Conservation (phyloP, 2,797 vertebrate genomes). For the Helostoma temminkii region DNA sequence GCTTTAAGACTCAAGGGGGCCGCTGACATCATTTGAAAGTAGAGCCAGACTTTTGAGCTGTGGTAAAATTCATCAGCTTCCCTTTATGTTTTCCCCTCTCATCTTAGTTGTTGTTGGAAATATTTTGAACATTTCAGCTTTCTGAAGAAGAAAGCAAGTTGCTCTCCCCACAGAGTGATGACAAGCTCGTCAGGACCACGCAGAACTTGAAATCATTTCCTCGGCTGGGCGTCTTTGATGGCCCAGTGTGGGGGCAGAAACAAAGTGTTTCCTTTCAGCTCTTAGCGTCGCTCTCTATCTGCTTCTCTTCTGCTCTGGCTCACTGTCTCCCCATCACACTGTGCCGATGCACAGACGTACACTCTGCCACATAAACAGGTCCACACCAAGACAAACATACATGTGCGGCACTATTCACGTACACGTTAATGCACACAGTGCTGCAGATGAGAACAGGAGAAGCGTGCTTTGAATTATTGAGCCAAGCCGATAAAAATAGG, state of each 20-base stretch:
- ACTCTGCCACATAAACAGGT: conserved; percentile 4
- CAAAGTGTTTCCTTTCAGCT: conserved; percentile 29
- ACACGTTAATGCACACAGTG: conserved; percentile 7
- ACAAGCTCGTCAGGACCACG: conserved; percentile 34
- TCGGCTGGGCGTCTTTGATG: conserved; percentile 30
- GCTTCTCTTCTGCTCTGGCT: background rate
- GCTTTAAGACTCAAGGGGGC: conserved; percentile 15
- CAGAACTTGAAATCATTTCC: conserved; percentile 42
- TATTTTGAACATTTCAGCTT: conserved; percentile 26
- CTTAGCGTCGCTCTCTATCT: background rate
- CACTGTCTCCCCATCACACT: background rate
- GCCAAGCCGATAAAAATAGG: conserved; percentile 81
- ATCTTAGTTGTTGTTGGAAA: conserved; percentile 39
- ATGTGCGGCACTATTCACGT: background rate
- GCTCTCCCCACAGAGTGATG: conserved; percentile 28
- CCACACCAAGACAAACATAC: conserved; percentile 9
- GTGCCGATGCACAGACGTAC: background rate
- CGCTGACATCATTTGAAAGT: background rate
- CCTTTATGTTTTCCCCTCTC: conserved; percentile 15
- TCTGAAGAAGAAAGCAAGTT: conserved; percentile 14
- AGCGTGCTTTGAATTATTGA: conserved; percentile 81
- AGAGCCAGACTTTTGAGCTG: background rate
- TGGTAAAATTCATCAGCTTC: conserved; percentile 15
- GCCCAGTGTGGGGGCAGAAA: conserved; percentile 28
- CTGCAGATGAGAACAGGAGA: conserved; percentile 66